Evolutionary conservation across 2,888 invertebrate species (phyloP).

Genomic region (Biston stratarius): DNA sequence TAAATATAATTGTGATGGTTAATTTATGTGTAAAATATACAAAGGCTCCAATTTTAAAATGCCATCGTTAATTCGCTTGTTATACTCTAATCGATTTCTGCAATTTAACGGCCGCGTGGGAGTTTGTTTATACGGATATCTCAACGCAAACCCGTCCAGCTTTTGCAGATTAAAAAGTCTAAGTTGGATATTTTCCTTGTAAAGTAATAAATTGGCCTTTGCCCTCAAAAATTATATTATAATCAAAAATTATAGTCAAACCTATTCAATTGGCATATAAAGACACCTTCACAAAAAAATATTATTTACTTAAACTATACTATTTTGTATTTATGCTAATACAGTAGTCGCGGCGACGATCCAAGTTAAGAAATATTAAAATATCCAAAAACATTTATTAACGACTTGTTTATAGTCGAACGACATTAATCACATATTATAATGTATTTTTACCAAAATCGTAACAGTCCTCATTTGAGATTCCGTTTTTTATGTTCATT

Average conservation of each 20-base stretch:
- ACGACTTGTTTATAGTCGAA: constrained; percentile 63
- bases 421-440: constrained; percentile 50
- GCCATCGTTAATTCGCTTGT: constrained; percentile 40
- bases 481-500: constrained; percentile 48
- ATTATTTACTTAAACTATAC: constrained; percentile 9
- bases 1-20: constrained; percentile 29
- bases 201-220: constrained; percentile 34
- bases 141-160: constrained; percentile 15
- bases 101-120: constrained; percentile 50
- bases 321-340: constrained; percentile 33
- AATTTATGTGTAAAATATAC: constrained; percentile 34
- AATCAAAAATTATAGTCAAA: constrained; percentile 14
- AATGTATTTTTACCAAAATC: constrained; percentile 45
- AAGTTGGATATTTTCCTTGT: constrained; percentile 17
- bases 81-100: constrained; percentile 40
- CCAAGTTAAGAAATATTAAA: constrained; percentile 45
- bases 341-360: constrained; percentile 44
- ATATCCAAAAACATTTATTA: constrained; percentile 48
- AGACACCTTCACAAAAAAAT: constrained; percentile 18
- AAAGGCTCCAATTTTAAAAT: constrained; percentile 41
- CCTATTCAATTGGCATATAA: constrained; percentile 44
- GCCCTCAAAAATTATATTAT: constrained; percentile 20
- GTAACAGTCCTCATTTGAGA: constrained; percentile 43
- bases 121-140: constrained; percentile 50
- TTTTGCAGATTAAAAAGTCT: constrained; percentile 18